Conservation (phyloP, 2,888 invertebrate species). For the Thymelicus sylvestris region DNA sequence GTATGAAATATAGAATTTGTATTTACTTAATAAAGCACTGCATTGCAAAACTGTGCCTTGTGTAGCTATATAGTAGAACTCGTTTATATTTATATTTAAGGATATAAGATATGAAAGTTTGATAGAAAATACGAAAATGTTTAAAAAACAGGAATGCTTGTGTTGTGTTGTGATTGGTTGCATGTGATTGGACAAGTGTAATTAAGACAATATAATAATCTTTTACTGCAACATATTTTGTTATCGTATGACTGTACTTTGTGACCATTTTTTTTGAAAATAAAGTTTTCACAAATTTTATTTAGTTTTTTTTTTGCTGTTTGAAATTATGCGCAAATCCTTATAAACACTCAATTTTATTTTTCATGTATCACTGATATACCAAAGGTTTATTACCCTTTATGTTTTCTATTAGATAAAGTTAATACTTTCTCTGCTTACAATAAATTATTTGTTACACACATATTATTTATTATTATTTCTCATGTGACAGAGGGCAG, state of each 20-base stretch:
- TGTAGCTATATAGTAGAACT: not conserved
- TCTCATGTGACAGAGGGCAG: too few species aligned
- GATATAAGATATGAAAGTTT: not conserved
- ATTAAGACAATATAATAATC: conserved; percentile 48
- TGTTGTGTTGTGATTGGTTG: not conserved
- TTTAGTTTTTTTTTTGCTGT: conserved; percentile 34
- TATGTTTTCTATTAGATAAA: too few species aligned
- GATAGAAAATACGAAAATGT: conserved; percentile 8
- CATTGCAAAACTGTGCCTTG: conserved; percentile 10
- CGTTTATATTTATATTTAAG: too few species aligned
- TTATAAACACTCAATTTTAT: not conserved
- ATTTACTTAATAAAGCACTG: not conserved
- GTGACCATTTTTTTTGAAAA: conserved; percentile 72
- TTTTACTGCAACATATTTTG: conserved; percentile 47
- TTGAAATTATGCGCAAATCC: not conserved
- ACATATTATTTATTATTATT: too few species aligned
- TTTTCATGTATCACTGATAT: not conserved
- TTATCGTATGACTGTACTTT: conserved; percentile 62
- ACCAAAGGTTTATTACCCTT: too few species aligned
- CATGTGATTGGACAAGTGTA: conserved; percentile 37
- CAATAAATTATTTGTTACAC: too few species aligned
- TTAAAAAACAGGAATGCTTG: conserved; percentile 24
- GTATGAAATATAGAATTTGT: too few species aligned
- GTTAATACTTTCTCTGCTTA: too few species aligned
- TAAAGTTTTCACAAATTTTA: conserved; percentile 65